Base-by-base conservation (phyloP, 2,797 vertebrate genomes). In the Zenarchopterus dispar region DNA sequence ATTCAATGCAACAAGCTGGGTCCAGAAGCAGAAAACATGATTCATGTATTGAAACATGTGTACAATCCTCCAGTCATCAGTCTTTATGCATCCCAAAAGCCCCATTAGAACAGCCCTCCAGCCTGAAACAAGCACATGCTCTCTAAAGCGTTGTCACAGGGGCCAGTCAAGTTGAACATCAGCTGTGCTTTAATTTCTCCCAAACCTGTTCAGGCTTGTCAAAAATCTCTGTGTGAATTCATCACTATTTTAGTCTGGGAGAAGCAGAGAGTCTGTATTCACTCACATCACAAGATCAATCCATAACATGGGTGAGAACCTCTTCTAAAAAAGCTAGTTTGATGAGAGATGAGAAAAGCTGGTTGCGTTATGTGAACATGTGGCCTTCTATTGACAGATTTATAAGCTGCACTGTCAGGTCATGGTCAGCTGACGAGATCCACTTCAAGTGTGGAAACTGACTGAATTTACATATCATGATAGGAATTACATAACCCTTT, bases 71-170 rank as follows among this genome's bases (percentile, higher is more conserved):
- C 80, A 81, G 87, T 77, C 75, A 46, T 78, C 78, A 48, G 47
- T 49, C 84, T 90, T 91, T 85, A 92, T 82, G 48, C 53, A 78
- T 91, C 90, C 90, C 89, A 53, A 69, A 81, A 77, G 89, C 73
- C 80, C 61, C 59, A 79, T 89, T 78, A 88, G 80, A 78, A 69
- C 69, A 83, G 59, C 57, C 60, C 63, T 70, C 7, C 41, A 57
- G 73, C 41, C 57, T 63, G 64, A 81, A 82, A 81, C 55, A 63
- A 71, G 50, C 65, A 62, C 64, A 62, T 28, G 28, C 70, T 71
- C 84, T 65, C 71, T 39, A 5, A 62, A 45, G 62, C 62, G 69
- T 70, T 73, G 68, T 84, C 74, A 70, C 50, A 19, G 22, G 47
- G 70, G 66, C 60, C 45, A 74, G 59, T 69, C 58, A 66, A 67